phyloP scores from a whole-genome alignment of 2,888 invertebrate species.

The Rotaria magnacalcarata region DNA sequence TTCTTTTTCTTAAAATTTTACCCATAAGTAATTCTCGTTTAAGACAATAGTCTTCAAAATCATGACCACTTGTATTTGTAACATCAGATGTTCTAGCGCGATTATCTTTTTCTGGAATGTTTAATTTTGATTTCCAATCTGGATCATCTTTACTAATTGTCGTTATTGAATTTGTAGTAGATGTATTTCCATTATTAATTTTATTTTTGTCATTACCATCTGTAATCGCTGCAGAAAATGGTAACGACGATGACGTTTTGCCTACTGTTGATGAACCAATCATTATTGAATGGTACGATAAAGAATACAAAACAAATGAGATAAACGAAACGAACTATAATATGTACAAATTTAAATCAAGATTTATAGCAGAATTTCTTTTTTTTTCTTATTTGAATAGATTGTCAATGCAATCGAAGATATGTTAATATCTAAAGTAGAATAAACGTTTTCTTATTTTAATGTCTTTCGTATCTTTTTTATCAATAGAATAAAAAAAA shows the following conservation, averaged over 20 bases:
- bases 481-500: background rate
- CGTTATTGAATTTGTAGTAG: background rate
- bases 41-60: conserved; percentile 97
- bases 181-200: background rate
- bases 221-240: background rate
- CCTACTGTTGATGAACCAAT: background rate
- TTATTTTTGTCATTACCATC: background rate
- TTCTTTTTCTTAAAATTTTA: background rate
- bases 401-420: background rate
- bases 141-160: conserved; percentile 40
- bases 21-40: conserved; percentile 96
- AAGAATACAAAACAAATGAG: background rate
- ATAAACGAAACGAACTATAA: background rate
- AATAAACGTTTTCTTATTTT: conserved; percentile 23
- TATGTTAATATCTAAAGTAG: background rate
- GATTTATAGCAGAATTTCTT: background rate
- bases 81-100: conserved; percentile 68
- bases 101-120: conserved; percentile 41
- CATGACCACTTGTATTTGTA: conserved; percentile 95
- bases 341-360: background rate
- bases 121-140: conserved; percentile 44
- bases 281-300: background rate
- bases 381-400: background rate
- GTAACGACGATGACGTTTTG: background rate
- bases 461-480: background rate